These are phyloP conservation scores for Scaptodrosophila lebanonensis DNA, from an alignment of 1,140 invertebrate genomes.

Conservation along the genomic window DNA sequence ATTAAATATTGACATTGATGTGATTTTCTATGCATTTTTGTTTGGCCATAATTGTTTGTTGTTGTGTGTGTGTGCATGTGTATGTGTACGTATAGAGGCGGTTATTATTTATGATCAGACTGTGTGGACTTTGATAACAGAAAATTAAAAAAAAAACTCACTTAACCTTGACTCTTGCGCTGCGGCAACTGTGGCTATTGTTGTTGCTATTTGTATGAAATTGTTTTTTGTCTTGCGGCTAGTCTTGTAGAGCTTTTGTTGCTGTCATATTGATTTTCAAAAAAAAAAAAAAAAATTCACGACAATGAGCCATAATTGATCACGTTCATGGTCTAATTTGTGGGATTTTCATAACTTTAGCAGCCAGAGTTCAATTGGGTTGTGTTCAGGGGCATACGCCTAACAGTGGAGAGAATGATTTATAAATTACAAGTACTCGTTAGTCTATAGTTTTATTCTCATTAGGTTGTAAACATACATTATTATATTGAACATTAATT, in stretches of 20 bases:
- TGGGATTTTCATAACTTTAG: constrained; percentile 23
- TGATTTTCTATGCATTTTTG: constrained; percentile 62
- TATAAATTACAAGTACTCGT: no score
- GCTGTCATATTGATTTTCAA: constrained; percentile 64
- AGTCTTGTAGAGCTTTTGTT: constrained; percentile 32
- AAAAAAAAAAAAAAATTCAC: no score
- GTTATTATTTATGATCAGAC: constrained; percentile 70
- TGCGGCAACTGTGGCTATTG: constrained; percentile 2
- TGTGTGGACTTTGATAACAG: constrained; percentile 29
- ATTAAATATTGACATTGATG: constrained; percentile 66
- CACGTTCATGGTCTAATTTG: constrained; percentile 71
- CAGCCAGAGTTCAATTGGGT: constrained; percentile 14
- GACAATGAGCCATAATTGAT: constrained; percentile 71
- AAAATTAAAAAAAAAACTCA: constrained; percentile 27
- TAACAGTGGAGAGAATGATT: constrained; percentile 3
- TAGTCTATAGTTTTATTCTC: no score
- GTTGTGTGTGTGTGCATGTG: no score
- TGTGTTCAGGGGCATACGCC: constrained; percentile 18
- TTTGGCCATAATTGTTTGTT: constrained; percentile 56
- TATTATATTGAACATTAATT: no score
- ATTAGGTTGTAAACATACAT: no score
- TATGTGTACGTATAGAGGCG: constrained; percentile 43
- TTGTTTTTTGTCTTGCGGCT: constrained; percentile 21
- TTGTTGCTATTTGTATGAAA: neutral
- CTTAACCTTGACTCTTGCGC: constrained; percentile 62